Conservation (phyloP, 2,888 invertebrate species). For the Kryphioiulus occultus region DNA sequence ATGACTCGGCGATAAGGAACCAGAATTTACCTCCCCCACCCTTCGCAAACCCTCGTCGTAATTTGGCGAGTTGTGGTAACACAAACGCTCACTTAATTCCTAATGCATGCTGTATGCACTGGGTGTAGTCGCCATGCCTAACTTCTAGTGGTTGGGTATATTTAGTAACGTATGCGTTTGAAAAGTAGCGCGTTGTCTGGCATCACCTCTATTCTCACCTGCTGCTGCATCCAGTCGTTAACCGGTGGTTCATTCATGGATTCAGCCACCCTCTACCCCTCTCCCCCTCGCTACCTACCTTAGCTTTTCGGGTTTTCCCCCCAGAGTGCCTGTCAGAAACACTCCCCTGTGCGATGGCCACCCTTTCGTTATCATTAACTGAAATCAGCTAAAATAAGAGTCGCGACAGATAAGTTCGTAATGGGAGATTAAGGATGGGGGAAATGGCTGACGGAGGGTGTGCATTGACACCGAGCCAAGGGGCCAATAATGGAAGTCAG, state of each 20-base stretch:
- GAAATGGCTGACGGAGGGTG: neutral
- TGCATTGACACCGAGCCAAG: neutral
- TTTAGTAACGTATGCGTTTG: neutral
- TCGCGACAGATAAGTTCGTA: constrained; percentile 28
- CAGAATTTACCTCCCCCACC: neutral
- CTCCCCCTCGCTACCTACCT: constrained; percentile 1
- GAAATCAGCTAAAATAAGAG: constrained; percentile 24
- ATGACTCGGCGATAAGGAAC: neutral
- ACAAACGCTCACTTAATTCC: constrained; percentile 24
- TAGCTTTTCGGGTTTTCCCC: neutral
- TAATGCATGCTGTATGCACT: neutral
- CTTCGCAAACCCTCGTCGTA: neutral
- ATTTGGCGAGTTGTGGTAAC: constrained; percentile 18
- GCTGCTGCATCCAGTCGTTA: neutral
- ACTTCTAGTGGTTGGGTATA: neutral
- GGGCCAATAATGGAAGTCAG: neutral
- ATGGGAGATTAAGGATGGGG: constrained; percentile 27
- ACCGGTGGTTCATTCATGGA: constrained; percentile 22
- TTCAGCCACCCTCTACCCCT: neutral
- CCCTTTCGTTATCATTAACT: constrained; percentile 39
- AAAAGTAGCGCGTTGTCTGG: constrained; percentile 17
- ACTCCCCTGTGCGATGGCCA: constrained; percentile 1
- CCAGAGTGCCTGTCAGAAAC: neutral
- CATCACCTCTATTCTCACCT: constrained; percentile 36
- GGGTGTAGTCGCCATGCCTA: neutral